Base-by-base conservation (phyloP, 2,888 invertebrate genomes). In the Agrenia bidenticulata region DNA sequence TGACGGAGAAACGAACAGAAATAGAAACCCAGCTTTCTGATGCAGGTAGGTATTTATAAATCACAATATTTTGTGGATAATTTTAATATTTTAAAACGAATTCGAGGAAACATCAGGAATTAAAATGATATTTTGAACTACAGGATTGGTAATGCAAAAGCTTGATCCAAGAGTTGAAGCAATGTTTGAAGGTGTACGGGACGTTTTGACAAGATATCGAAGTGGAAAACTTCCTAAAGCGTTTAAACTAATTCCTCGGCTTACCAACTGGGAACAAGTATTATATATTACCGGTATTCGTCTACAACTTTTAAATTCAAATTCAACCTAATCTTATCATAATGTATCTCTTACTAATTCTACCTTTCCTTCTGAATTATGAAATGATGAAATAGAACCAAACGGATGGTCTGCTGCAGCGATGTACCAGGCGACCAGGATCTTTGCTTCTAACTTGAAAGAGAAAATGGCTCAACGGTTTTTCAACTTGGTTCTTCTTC, bases 211-310 rank as follows among this genome's bases (percentile, higher is more conserved):
- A 73, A 89, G 88, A 76, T 99, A 97, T 80, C 86, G 98, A 69
- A 94, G 92, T 79, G 99, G 99, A 24, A 96, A 95, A 82, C 82
- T 99, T 39, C 99, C 99, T 0, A 98, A 99, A 80, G 95, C 97
- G 1, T 98, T 99, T 80, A 99, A 99, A 84, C 88, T 96, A 78
- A 87, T 99, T 69, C 98, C 98, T 2, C 88, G 88, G 79, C 83
- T 97, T 63, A 85, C 86, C 64, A 95, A 96, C 80, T 98, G 97
- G 97, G 96, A 96, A 79, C 93, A 95, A 81, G 87, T 93, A 76
- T 80, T 93, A 23, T 89, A 89, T 75, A 84, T 92, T 26, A 92
- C 91, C 24, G 83, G 85, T 80, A 76, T 78, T 66, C 53, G 2
- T 27, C n/a, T 37, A 45, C 5, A 19, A 41, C 9, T 60, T 58